Conservation (phyloP, 2,888 invertebrate genomes). For the Pharmacophagus antenor region DNA sequence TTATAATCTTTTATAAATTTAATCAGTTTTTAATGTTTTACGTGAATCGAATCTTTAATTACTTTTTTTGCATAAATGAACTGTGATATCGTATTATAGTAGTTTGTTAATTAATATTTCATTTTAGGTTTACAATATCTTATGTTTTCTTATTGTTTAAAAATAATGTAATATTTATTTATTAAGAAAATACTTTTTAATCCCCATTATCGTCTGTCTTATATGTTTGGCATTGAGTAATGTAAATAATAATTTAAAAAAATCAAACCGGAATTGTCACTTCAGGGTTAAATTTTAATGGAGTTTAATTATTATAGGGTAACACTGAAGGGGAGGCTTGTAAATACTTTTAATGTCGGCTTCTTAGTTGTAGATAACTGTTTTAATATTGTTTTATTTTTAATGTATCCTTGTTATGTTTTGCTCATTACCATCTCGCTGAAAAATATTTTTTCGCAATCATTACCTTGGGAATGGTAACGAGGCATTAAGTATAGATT, state of each 20-base stretch:
- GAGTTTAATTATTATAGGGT: slow-evolving; percentile 44
- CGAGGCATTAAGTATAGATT: slow-evolving; percentile 3
- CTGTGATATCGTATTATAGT: slow-evolving; percentile 79
- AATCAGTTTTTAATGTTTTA: slow-evolving; percentile 42
- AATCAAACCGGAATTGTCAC: slow-evolving; percentile 73
- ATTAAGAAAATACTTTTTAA: slow-evolving; percentile 34
- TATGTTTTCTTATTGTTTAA: slow-evolving; percentile 40
- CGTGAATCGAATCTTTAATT: slow-evolving; percentile 46
- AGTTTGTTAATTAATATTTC: slow-evolving; percentile 71
- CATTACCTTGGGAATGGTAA: background rate
- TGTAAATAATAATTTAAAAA: slow-evolving; percentile 64
- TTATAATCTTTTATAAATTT: slow-evolving; percentile 39
- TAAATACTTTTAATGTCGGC: slow-evolving; percentile 64
- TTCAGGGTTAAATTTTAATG: slow-evolving; percentile 48
- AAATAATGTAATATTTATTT: slow-evolving; percentile 39
- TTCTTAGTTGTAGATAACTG: slow-evolving; percentile 36
- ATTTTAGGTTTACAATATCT: slow-evolving; percentile 51
- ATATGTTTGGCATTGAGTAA: slow-evolving; percentile 43
- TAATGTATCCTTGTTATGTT: slow-evolving; percentile 6
- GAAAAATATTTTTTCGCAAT: background rate
- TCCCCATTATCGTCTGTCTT: slow-evolving; percentile 33
- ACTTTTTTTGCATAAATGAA: slow-evolving; percentile 80
- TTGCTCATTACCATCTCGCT: background rate
- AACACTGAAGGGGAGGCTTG: slow-evolving; percentile 60
- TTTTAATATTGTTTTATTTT: slow-evolving; percentile 15